These are phyloP conservation scores for Cryptocephalus primarius DNA, from an alignment of 2,888 invertebrate species.

Conservation along the genomic window DNA sequence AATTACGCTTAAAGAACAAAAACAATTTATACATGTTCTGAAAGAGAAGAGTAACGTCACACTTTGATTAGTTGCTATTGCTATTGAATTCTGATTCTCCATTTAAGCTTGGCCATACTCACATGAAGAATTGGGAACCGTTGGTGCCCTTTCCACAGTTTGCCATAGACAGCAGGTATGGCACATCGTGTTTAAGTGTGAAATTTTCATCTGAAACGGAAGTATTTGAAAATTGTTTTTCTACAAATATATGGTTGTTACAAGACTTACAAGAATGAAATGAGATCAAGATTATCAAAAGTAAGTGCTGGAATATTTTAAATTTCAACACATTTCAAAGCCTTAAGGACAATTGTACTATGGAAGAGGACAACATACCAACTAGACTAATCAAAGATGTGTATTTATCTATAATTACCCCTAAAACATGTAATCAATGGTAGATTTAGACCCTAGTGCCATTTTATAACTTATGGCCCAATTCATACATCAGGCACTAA, in stretches of 20 bases:
- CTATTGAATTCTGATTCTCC: too few species aligned
- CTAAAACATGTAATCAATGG: too few species aligned
- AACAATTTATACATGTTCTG: conserved; percentile 1
- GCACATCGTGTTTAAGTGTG: conserved; percentile 74
- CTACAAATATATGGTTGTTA: background rate
- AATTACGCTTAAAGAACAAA: background rate
- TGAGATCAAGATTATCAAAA: background rate
- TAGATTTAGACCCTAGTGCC: too few species aligned
- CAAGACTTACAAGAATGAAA: background rate
- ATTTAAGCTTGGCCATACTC: conserved; percentile 42
- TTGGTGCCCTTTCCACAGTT: conserved; percentile 96
- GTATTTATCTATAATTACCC: too few species aligned
- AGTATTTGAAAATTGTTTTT: too few species aligned
- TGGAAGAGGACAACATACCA: too few species aligned
- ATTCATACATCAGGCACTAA: too few species aligned
- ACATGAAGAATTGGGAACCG: conserved; percentile 99
- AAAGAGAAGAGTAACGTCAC: conserved; percentile 5
- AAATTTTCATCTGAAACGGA: conserved; percentile 80
- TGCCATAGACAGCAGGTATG: conserved; percentile 94
- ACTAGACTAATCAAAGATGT: too few species aligned
- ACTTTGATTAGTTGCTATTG: background rate
- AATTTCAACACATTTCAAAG: too few species aligned
- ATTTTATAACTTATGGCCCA: too few species aligned
- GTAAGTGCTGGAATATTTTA: background rate
- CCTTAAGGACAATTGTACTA: too few species aligned